Percentiles rank a stretch among this genome's conserved stretches.
Conservation (phyloP, 2,797 vertebrate genomes). For the Myotis vivesi region DNA sequence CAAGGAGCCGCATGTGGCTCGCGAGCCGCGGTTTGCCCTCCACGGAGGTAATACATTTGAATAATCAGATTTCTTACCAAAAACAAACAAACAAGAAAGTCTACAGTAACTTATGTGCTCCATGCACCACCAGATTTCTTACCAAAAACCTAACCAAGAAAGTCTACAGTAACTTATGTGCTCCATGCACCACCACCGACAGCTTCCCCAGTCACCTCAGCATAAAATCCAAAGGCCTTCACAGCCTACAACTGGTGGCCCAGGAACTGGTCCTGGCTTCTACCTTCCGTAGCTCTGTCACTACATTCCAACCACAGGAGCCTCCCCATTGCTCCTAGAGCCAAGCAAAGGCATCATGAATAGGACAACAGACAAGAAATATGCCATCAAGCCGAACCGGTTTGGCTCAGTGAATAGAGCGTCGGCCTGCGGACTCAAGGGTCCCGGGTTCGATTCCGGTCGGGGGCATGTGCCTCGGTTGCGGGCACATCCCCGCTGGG, state of each 20-base stretch:
- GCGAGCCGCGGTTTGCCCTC: no score
- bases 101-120: not conserved
- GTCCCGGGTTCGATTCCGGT: no score
- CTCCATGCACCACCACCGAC: not conserved
- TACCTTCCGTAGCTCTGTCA: not conserved
- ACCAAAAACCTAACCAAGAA: not conserved
- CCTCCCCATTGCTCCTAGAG: not conserved
- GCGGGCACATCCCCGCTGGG: no score
- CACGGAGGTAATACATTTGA: conserved; percentile 92
- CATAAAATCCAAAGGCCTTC: not conserved
- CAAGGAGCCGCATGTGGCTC: no score
- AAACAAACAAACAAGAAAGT: no score
- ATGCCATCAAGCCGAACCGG: not conserved
- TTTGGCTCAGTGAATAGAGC: no score
- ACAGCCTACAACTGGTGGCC: not conserved
- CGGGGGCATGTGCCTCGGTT: no score
- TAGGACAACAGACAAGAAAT: not conserved
- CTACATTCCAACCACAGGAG: not conserved
- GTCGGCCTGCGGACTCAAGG: no score
- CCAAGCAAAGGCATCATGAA: not conserved
- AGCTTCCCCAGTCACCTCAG: not conserved
- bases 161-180: not conserved
- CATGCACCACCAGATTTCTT: not conserved
- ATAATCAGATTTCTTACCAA: conserved; percentile 88
- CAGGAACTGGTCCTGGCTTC: not conserved